phyloP scores from a whole-genome alignment of 1,140 invertebrate species.

The Onthophagus taurus region DNA sequence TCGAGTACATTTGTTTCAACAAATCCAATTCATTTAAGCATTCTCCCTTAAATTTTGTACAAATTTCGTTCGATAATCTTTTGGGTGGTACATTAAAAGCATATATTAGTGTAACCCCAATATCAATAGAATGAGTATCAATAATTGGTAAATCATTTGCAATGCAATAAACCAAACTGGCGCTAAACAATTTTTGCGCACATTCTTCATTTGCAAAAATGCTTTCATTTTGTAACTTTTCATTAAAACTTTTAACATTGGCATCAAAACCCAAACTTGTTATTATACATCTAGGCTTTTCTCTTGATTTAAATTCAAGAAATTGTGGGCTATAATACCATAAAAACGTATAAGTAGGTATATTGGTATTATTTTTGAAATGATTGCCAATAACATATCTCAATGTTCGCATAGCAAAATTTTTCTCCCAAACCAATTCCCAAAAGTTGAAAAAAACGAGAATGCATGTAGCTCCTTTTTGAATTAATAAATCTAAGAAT shows the following conservation, averaged over 20 bases:
- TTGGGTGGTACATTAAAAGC: too few relatives aligned
- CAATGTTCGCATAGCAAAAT: neutral
- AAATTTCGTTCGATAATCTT: too few relatives aligned
- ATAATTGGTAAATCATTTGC: slow-evolving; percentile 7
- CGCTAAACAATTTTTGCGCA: too few relatives aligned
- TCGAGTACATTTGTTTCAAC: too few relatives aligned
- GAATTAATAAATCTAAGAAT: slow-evolving; percentile 2
- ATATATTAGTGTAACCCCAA: slow-evolving; percentile 2
- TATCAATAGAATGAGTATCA: neutral
- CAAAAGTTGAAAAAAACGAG: slow-evolving; percentile 5
- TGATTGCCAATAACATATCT: neutral
- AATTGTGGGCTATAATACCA: neutral
- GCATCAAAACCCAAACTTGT: neutral
- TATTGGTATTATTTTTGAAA: slow-evolving; percentile 4
- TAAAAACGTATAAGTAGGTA: neutral
- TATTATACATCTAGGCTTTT: slow-evolving; percentile 9
- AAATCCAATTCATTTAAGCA: too few relatives aligned
- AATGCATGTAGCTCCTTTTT: slow-evolving; percentile 4
- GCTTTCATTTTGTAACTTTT: too few relatives aligned
- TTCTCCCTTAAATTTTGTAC: too few relatives aligned
- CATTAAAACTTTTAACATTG: neutral
- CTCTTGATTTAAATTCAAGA: neutral
- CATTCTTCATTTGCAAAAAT: too few relatives aligned
- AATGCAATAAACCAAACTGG: too few relatives aligned
- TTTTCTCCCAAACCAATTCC: neutral